These are phyloP conservation scores for Ctena decussata DNA, from an alignment of 2,888 invertebrate genomes.

Conservation along the genomic window DNA sequence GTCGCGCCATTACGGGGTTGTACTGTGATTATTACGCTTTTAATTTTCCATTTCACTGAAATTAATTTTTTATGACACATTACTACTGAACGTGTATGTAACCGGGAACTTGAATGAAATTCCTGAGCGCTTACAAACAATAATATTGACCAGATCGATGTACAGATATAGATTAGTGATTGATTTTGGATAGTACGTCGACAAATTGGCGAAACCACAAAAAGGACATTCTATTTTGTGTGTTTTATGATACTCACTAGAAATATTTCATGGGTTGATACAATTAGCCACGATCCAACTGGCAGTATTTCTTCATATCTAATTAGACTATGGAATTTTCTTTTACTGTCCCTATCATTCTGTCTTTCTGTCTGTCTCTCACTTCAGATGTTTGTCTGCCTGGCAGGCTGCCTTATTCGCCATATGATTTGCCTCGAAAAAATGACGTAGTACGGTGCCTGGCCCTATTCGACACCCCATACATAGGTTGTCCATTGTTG, in stretches of 20 bases:
- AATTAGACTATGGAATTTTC: no score
- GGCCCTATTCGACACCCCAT: no score
- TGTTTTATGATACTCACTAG: neutral
- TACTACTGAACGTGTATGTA: neutral
- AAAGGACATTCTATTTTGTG: neutral
- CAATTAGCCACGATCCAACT: no score
- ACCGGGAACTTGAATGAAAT: constrained; percentile 3
- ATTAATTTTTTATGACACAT: constrained; percentile 9
- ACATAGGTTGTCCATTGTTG: no score
- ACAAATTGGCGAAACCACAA: constrained; percentile 12
- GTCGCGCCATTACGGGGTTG: neutral
- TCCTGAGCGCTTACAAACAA: neutral
- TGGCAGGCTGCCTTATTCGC: no score
- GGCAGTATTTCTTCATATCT: no score
- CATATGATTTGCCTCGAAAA: no score
- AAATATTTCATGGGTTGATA: neutral
- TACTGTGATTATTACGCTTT: neutral
- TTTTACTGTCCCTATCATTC: no score
- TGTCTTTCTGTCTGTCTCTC: no score
- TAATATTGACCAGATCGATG: neutral
- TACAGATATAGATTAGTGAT: neutral
- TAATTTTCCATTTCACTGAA: neutral
- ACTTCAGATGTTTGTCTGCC: no score
- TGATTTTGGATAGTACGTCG: constrained; percentile 2
- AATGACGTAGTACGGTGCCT: no score